Conservation (phyloP, 2,113 vertebrate genomes). For the Gobiocypris rarus region DNA sequence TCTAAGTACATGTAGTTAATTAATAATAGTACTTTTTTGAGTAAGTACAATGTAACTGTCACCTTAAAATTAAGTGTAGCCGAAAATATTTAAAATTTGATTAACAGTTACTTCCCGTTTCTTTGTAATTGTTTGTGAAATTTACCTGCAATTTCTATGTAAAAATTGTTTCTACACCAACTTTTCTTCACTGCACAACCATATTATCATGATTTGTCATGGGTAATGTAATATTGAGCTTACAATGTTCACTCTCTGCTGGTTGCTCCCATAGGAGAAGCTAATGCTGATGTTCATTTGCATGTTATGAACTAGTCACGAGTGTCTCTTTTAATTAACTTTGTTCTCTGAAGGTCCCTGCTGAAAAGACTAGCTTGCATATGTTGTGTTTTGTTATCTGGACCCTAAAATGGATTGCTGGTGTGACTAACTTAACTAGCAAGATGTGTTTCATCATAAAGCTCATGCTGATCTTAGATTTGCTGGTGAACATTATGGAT, state of each 20-base stretch:
- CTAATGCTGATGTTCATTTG: background rate
- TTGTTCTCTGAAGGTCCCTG: background rate
- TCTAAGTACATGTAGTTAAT: no score
- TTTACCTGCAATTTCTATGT: no score
- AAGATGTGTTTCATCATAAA: background rate
- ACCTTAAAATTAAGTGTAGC: no score
- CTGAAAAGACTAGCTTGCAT: slow-evolving; percentile 1
- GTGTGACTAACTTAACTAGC: background rate
- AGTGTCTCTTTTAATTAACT: background rate
- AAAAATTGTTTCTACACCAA: background rate
- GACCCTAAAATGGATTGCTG: background rate
- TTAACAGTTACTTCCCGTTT: no score
- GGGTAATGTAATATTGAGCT: slow-evolving; percentile 10
- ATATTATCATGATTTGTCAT: slow-evolving; percentile 14
- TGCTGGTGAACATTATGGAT: background rate
- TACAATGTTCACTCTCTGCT: background rate
- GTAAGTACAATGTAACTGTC: no score
- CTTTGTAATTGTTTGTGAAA: no score
- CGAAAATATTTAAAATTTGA: no score
- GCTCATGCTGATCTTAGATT: no score
- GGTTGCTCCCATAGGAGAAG: background rate
- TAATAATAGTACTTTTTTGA: no score
- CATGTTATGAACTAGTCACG: slow-evolving; percentile 15
- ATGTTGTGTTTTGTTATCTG: background rate
- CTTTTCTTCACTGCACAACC: background rate